These are phyloP conservation scores for Lutjanus argentimaculatus DNA, from an alignment of 2,797 vertebrate species.

Conservation along the genomic window DNA sequence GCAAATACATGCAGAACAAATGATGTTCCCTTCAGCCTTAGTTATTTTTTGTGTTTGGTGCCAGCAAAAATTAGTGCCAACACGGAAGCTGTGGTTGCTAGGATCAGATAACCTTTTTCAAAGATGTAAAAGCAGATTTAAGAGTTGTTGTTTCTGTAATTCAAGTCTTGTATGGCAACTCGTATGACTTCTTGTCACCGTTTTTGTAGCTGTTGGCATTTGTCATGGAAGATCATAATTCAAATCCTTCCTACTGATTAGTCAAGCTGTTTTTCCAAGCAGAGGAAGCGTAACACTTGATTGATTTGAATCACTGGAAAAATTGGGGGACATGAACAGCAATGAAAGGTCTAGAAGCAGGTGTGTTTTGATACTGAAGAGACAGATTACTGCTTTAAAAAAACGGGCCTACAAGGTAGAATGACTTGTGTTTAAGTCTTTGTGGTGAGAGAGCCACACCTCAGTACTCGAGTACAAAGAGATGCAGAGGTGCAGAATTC, in stretches of 20 bases:
- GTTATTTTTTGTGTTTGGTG: no score
- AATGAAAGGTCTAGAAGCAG: not conserved
- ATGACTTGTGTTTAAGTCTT: not conserved
- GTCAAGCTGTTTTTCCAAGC: not conserved
- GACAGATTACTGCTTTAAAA: not conserved
- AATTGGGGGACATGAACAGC: not conserved
- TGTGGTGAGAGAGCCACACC: not conserved
- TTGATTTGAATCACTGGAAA: not conserved
- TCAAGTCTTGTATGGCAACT: not conserved
- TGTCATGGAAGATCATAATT: not conserved
- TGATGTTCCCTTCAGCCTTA: not conserved
- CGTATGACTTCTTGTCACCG: not conserved
- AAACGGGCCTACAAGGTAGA: not conserved
- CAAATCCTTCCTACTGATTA: not conserved
- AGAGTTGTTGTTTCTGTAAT: not conserved
- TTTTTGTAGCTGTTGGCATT: not conserved
- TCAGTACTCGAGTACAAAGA: not conserved
- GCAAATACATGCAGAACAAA: not conserved
- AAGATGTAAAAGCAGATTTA: not conserved
- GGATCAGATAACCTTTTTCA: not conserved
- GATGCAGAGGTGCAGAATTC: not conserved
- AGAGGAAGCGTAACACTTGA: not conserved
- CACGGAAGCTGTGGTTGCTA: no score
- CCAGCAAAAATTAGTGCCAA: no score
- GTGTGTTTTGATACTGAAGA: not conserved